These are phyloP conservation scores for Plumapathes pennacea DNA, from an alignment of 92 coral and sea anemone genomes.

Conservation along the genomic window DNA sequence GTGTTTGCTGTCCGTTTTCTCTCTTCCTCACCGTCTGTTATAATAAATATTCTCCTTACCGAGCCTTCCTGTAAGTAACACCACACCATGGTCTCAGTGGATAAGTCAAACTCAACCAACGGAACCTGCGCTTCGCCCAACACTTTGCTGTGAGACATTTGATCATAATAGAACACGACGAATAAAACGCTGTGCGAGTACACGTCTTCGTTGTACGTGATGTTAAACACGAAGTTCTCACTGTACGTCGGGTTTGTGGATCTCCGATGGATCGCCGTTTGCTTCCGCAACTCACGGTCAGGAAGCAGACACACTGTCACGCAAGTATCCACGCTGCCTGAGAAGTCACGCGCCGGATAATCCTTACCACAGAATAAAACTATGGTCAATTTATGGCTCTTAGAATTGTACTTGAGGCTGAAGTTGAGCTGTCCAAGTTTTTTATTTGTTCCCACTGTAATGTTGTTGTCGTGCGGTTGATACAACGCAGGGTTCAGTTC, in stretches of 20 bases:
- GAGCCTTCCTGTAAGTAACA: slow-evolving; percentile 68
- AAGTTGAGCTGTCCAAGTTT: slow-evolving; percentile 66
- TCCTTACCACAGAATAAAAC: slow-evolving; percentile 66
- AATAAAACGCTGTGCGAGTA: slow-evolving; percentile 67
- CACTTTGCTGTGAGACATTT: slow-evolving; percentile 76
- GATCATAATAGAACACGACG: slow-evolving; percentile 68
- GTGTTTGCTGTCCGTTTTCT: too few relatives aligned
- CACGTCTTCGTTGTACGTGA: slow-evolving; percentile 67
- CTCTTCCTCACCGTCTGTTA: too few relatives aligned
- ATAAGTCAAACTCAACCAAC: slow-evolving; percentile 69
- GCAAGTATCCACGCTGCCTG: slow-evolving; percentile 89
- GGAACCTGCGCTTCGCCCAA: slow-evolving; percentile 79
- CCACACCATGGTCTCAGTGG: slow-evolving; percentile 68
- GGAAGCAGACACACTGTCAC: slow-evolving; percentile 81
- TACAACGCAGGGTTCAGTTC: slow-evolving; percentile 64
- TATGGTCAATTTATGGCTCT: slow-evolving; percentile 64
- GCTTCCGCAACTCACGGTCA: slow-evolving; percentile 75
- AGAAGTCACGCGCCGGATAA: slow-evolving; percentile 81
- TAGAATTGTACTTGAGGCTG: slow-evolving; percentile 60
- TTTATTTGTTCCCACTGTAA: slow-evolving; percentile 47
- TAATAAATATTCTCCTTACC: too few relatives aligned
- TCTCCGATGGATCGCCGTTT: slow-evolving; percentile 79
- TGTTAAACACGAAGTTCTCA: slow-evolving; percentile 66
- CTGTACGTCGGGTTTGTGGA: slow-evolving; percentile 77
- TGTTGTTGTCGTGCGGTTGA: slow-evolving; percentile 40